Base-by-base conservation (phyloP, 2,113 vertebrate species). In the Cinclus mexicanus region DNA sequence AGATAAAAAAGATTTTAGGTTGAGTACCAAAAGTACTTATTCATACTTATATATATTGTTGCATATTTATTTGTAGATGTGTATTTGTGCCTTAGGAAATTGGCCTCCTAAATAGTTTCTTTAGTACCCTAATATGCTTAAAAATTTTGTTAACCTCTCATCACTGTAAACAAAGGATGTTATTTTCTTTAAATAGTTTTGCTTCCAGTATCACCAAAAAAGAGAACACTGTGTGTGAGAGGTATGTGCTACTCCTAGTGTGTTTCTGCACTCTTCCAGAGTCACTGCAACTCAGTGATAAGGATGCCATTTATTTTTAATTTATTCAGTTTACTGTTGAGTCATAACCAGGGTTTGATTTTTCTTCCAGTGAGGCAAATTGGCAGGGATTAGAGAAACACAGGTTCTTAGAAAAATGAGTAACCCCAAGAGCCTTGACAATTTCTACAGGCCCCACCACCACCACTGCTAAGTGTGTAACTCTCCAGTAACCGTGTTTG, bases 261-360 rank as follows among this genome's bases (percentile, higher is more conserved):
- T 33, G 31, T 67, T 82, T 79, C 63, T 79, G 37, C 70, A 76
- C 25, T 39, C 85, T 89, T 84, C 57, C 65, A 82, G 57, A 82
- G 41, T 46, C 26, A 37, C 87, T 92, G 93, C 79, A 84, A 69
- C 53, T 71, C 56, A 26, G 47, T 18, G 59, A 92, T 89, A 96
- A 95, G 91, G 35, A 63, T 83, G 59, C 35, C 47, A 50, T 89
- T 93, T 91, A 72, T 74, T 93, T 87, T 86, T 75, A 82, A 85
- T 96, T 88, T 87, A 91, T 90, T 81, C 92, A 35, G 28, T 67
- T 85, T 74, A 31, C 71, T 64, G 26, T 87, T 89, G 84, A 96
- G 75, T 91, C 82, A 92, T 69, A 80, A 61, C 26, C 0, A 0
- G 65, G 37, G 68, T 89, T 80, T 70, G 37, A 53, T 78, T 90